A percentile compares a stretch with the other conserved stretches of the same genome.
phyloP scores from a whole-genome alignment of 30 jellyfish, hydroid and myxozoan genomes.

The Morbakka virulenta region DNA sequence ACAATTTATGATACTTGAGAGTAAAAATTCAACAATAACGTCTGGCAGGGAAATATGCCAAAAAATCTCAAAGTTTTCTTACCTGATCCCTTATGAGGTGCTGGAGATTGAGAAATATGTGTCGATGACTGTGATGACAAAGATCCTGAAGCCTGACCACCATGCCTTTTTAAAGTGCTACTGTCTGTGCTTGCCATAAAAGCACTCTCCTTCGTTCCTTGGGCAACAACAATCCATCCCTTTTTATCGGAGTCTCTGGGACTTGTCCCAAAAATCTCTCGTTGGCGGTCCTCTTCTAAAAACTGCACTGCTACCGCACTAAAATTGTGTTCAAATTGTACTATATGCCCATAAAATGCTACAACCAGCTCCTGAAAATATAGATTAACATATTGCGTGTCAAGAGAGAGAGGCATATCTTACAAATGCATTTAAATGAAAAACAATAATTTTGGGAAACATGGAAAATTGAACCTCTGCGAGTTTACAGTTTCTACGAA shows the following conservation, averaged over 20 bases:
- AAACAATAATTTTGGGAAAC: background rate
- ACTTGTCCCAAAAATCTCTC: constrained; percentile 85
- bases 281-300: constrained; percentile 82
- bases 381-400: background rate
- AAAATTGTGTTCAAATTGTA: constrained; percentile 84
- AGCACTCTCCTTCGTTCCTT: constrained; percentile 77
- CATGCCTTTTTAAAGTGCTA: constrained; percentile 61
- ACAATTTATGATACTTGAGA: too few relatives aligned
- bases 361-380: constrained; percentile 80
- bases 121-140: background rate
- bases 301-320: constrained; percentile 97
- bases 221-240: constrained; percentile 98
- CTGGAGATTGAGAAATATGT: background rate
- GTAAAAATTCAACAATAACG: too few relatives aligned
- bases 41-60: too few relatives aligned
- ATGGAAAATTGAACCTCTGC: background rate
- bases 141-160: background rate
- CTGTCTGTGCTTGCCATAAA: constrained; percentile 93
- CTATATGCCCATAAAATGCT: constrained; percentile 88
- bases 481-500: too few relatives aligned
- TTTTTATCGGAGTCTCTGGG: constrained; percentile 88
- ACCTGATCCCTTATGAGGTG: too few relatives aligned
- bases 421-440: too few relatives aligned
- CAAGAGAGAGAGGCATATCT: too few relatives aligned
- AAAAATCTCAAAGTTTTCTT: too few relatives aligned